Evolutionary conservation across 2,888 invertebrate species (phyloP).

Genomic region (Nysson spinosus): DNA sequence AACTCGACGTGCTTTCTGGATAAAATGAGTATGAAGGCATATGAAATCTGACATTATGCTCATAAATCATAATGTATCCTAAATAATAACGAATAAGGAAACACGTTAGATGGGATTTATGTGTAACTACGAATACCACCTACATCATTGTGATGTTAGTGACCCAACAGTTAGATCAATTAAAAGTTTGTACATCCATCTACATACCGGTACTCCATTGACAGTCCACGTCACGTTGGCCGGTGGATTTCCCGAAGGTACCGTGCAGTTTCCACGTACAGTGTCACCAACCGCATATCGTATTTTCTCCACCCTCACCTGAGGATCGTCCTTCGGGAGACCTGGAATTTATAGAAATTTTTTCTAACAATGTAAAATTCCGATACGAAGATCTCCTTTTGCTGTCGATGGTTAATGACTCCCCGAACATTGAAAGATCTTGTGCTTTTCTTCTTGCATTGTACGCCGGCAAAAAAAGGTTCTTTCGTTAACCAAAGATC

Average conservation of each 20-base stretch:
- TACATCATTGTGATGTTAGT: too few species aligned
- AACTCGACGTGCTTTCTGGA: too few species aligned
- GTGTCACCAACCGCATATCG: constrained; percentile 85
- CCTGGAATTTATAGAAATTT: constrained; percentile 78
- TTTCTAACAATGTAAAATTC: neutral
- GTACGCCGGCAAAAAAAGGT: too few species aligned
- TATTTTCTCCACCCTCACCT: constrained; percentile 83
- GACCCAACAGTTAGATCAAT: too few species aligned
- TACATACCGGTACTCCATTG: constrained; percentile 79
- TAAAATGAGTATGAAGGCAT: too few species aligned
- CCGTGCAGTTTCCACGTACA: constrained; percentile 84
- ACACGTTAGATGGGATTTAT: too few species aligned
- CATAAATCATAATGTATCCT: too few species aligned
- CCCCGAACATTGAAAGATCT: too few species aligned
- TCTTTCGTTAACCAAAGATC: too few species aligned
- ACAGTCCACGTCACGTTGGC: constrained; percentile 86
- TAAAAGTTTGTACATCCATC: constrained; percentile 47
- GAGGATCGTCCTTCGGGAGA: constrained; percentile 83
- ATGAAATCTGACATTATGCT: too few species aligned
- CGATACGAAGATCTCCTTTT: neutral
- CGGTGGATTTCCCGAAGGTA: constrained; percentile 83
- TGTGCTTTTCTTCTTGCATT: neutral
- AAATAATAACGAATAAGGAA: too few species aligned
- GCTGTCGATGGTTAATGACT: neutral
- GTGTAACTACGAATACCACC: too few species aligned